These are phyloP conservation scores for Podarcis muralis DNA, from an alignment of 2,113 vertebrate genomes.

Conservation along the genomic window DNA sequence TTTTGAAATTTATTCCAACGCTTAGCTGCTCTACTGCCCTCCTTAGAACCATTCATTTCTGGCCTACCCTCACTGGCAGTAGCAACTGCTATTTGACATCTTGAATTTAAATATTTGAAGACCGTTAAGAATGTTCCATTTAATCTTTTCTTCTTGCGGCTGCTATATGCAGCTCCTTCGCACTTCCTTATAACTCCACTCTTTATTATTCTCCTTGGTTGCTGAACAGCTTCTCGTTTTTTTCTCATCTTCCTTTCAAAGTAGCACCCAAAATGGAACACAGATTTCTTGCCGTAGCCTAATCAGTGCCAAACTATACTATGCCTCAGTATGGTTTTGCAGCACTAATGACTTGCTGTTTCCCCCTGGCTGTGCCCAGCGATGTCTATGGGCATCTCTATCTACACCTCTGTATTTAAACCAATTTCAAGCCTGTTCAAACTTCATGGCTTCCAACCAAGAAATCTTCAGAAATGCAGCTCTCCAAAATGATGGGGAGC, in stretches of 20 bases:
- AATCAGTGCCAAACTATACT: background rate
- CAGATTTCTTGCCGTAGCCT: background rate
- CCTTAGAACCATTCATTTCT: background rate
- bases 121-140: background rate
- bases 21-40: background rate
- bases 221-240: background rate
- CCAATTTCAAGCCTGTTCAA: background rate
- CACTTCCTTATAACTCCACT: background rate
- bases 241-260: background rate
- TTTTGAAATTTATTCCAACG: background rate
- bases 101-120: slow-evolving; percentile 2
- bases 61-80: background rate
- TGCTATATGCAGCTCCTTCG: background rate
- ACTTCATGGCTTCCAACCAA: background rate
- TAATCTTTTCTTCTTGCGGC: background rate
- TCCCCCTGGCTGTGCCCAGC: background rate
- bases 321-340: background rate
- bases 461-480: background rate
- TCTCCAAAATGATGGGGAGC: background rate
- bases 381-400: background rate
- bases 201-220: background rate
- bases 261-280: background rate
- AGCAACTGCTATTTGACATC: background rate
- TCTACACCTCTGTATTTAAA: background rate
- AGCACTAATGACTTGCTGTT: background rate